phyloP scores from a whole-genome alignment of 2,888 invertebrate species.

The Lottia scabra region DNA sequence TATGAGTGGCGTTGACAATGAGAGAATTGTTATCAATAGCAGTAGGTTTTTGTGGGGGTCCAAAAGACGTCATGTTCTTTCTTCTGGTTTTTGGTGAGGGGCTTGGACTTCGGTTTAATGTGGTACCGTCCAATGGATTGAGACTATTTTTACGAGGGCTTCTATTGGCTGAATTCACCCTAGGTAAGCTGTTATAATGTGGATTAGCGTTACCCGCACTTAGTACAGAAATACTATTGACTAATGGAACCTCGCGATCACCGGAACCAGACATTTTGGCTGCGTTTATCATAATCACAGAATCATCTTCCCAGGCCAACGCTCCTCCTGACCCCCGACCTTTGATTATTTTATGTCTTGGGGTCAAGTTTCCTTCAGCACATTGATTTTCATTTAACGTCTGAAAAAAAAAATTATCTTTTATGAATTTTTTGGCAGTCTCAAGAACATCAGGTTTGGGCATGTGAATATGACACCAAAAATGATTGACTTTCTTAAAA shows the following conservation, averaged over 20 bases:
- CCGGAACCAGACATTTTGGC: constrained; percentile 14
- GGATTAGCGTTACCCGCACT: neutral
- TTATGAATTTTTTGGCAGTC: neutral
- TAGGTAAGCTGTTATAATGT: constrained; percentile 33
- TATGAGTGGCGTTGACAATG: constrained; percentile 75
- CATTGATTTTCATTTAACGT: neutral
- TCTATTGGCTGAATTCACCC: constrained; percentile 35
- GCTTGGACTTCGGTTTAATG: constrained; percentile 47
- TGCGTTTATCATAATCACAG: constrained; percentile 53
- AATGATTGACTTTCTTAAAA: too few relatives aligned
- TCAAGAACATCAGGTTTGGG: too few relatives aligned
- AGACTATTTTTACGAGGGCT: constrained; percentile 44
- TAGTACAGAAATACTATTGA: neutral
- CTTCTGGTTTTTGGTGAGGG: constrained; percentile 55
- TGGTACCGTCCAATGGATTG: constrained; percentile 35
- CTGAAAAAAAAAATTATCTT: neutral
- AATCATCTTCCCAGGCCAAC: constrained; percentile 56
- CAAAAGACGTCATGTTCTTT: constrained; percentile 29
- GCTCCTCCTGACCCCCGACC: constrained; percentile 18
- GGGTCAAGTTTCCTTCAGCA: neutral
- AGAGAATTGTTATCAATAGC: constrained; percentile 83
- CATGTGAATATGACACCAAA: too few relatives aligned
- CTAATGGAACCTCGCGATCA: constrained; percentile 11
- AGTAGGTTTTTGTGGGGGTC: constrained; percentile 73
- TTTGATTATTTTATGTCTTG: neutral